Base-by-base conservation (phyloP, 2,113 vertebrate species). In the Pterophyllum scalare region DNA sequence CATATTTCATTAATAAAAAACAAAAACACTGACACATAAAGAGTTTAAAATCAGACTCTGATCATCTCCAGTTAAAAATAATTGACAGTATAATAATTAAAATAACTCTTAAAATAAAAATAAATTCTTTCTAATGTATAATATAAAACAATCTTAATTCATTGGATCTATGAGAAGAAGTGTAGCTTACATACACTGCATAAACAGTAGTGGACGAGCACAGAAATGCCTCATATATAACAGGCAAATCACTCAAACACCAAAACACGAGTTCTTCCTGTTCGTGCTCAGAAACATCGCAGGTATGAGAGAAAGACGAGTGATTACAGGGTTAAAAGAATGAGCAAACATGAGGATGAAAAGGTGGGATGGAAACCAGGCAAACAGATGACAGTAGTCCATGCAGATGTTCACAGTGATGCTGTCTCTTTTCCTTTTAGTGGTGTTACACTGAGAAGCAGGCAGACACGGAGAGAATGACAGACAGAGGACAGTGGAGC, bases 81-180 rank as follows among this genome's bases (percentile, higher is more conserved):
- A 86, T 40, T 13, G 22, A 83, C 9, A 76, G 62, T 22, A 43
- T 64, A 79, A 88, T 33, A 88, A 91, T 81, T 77, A 75, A 83
- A 84, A 26, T 26, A 80, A 15, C 0, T 5, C 14, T 2, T 65
- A 65, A 88, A 86, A 87, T 58, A 22, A 80, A 89, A 82, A 85
- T 76, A 82, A 64, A 85, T 17, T 26, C 54, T 80, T 76, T 88
- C 85, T 89, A 75, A 85, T 86, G 90, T 91, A 78, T 91, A 87
- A 93, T 62, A 89, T 78, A 60, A 79, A 89, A 91, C 28, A 40
- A 80, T 85, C 22, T 86, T n/a, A 59, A 87, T 88, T 33, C 60
- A 67, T 91, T 91, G 91, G 92, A 90, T 93, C 84, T 74, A 91
- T 85, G 35, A 20, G 26, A 81, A 75, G 87, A 31, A 54, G 61